Evolutionary conservation across 1,140 invertebrate species (phyloP), one percentile per base, ranked within the genome.

Genomic region (Drosophila pseudoananassae): DNA sequence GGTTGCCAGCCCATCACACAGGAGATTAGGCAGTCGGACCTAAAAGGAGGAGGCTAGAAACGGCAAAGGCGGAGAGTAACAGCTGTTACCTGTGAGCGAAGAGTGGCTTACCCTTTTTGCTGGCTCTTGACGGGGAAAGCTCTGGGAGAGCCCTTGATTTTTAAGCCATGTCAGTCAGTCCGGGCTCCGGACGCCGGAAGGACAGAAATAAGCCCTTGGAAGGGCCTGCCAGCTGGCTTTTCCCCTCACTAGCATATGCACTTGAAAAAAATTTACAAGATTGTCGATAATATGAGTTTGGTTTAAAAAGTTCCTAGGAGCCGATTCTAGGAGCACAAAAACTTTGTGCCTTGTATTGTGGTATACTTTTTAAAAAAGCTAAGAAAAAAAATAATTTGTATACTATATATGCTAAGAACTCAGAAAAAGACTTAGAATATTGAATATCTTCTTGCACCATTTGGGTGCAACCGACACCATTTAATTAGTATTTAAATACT

Each of bases 101-200:
- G 70, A 73, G 59, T 74, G 46, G 69, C 57, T 74, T 85, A 84
- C 73, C 77, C 81, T 81, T 85, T 85, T 81, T 20, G 10, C 55
- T 20, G 43, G 20, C 14, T 45, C 55, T 56, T 57, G 59, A 61
- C 27, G 40, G 72, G 14, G 29, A 66, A 38, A 43, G 52, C 45
- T 52, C 33, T 10, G 31, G 73, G 29, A 58, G 53, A 72, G 75
- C 58, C 72, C 81, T 80, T 64, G 73, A 84, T 80, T 84, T 80
- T 79, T 84, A 84, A 84, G 80, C 81, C 81, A 73, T 77, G 82
- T 84, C 81, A 85, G 82, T 63, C 78, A 74, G 78, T 1, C 33
- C 33, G 33, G 33, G 3, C 33, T 12, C 4, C 33, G 12, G 33
- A 36, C 12, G 47, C 69, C 54, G 56, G 70, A 72, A 63, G 69